These are phyloP conservation scores for Euleptes europaea DNA, from an alignment of 2,113 vertebrate species.

Conservation along the genomic window DNA sequence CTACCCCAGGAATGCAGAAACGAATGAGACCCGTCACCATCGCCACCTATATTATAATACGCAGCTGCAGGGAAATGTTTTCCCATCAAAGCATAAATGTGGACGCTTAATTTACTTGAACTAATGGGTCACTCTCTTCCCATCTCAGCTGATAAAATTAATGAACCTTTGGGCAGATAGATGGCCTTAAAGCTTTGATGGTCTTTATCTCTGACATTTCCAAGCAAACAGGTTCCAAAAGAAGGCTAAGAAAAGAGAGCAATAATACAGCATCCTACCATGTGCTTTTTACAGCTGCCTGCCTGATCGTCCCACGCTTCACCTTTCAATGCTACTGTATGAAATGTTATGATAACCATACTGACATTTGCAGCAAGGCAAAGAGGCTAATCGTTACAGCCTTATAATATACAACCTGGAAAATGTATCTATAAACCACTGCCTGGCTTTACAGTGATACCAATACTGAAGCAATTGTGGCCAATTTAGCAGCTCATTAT, in stretches of 20 bases:
- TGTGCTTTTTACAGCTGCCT: conserved; percentile 30
- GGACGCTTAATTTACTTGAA: conserved; percentile 64
- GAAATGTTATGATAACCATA: conserved; percentile 64
- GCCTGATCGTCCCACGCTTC: conserved; percentile 60
- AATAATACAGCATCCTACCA: conserved; percentile 54
- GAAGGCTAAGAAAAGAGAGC: conserved; percentile 60
- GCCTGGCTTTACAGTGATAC: conserved; percentile 57
- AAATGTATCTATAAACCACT: conserved; percentile 63
- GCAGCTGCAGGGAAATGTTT: conserved; percentile 67
- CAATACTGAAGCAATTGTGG: conserved; percentile 61
- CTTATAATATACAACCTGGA: conserved; percentile 65
- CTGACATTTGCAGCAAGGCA: conserved; percentile 61
- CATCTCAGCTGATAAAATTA: conserved; percentile 39
- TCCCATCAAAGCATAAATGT: conserved; percentile 50
- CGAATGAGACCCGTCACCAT: conserved; percentile 40
- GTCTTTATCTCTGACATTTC: conserved; percentile 34
- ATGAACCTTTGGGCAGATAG: conserved; percentile 50
- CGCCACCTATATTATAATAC: conserved; percentile 62
- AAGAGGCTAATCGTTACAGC: conserved; percentile 58
- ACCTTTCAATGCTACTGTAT: conserved; percentile 64
- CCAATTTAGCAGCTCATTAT: conserved; percentile 63
- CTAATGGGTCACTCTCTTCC: conserved; percentile 58
- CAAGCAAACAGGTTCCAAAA: conserved; percentile 55
- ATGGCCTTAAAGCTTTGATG: conserved; percentile 58
- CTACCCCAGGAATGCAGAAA: conserved; percentile 53